A percentile compares a stretch with the other conserved stretches of the same genome.
phyloP scores from a whole-genome alignment of 1,140 invertebrate species.

The Sitophilus oryzae region DNA sequence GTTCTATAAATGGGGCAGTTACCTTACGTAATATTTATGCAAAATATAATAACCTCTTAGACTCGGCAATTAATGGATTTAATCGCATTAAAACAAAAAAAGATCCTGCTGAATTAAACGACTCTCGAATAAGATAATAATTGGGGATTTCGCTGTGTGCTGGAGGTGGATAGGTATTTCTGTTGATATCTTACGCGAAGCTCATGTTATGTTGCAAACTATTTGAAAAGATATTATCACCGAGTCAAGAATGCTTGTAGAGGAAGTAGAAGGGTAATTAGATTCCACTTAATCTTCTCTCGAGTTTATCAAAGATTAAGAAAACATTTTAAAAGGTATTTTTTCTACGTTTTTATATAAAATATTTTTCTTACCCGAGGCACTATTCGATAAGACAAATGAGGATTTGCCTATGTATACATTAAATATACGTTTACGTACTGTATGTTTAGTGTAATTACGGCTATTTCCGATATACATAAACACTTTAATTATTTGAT shows the following conservation, averaged over 20 bases:
- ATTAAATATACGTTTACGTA: too few species aligned
- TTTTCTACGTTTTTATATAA: too few species aligned
- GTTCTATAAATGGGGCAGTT: constrained; percentile 16
- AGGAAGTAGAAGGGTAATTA: not conserved
- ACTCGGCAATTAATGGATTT: constrained; percentile 17
- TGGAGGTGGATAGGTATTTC: not conserved
- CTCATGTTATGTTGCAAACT: not conserved
- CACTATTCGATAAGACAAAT: too few species aligned
- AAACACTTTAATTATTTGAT: too few species aligned
- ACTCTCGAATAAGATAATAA: not conserved
- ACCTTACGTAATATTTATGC: constrained; percentile 19
- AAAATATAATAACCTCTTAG: constrained; percentile 17
- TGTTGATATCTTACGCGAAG: not conserved
- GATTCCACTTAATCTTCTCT: not conserved
- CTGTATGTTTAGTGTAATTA: too few species aligned
- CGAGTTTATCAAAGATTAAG: too few species aligned
- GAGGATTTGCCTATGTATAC: too few species aligned
- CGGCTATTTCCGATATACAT: too few species aligned
- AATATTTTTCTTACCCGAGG: too few species aligned
- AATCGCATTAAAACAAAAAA: constrained; percentile 5
- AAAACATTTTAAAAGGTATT: too few species aligned
- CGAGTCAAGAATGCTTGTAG: not conserved
- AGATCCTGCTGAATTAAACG: not conserved
- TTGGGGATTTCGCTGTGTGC: not conserved
- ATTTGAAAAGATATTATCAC: not conserved